Evolutionary conservation across 2,888 invertebrate genomes (phyloP).

Genomic region (Trachelus troglodyta): DNA sequence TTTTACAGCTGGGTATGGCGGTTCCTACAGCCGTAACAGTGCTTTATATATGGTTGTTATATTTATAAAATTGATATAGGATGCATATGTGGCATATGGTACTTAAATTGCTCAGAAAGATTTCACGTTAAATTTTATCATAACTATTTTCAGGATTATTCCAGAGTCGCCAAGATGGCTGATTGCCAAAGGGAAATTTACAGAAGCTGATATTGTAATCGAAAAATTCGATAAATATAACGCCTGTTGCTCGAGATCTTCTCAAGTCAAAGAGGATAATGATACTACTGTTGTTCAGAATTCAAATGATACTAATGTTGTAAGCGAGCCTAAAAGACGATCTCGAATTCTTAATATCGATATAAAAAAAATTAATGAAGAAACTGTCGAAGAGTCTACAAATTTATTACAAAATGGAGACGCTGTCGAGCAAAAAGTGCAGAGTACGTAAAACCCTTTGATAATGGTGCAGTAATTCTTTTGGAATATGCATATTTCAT

Average conservation of each 20-base stretch:
- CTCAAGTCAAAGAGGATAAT: constrained; percentile 22
- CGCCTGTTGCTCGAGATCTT: constrained; percentile 41
- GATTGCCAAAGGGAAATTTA: constrained; percentile 52
- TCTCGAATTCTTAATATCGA: constrained; percentile 35
- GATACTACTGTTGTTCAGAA: constrained; percentile 19
- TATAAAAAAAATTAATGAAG: constrained; percentile 15
- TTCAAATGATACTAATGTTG: constrained; percentile 33
- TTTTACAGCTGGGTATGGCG: constrained; percentile 68
- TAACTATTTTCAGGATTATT: constrained; percentile 52
- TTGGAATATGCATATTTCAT: not conserved
- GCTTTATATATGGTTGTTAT: constrained; percentile 60
- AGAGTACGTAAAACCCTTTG: constrained; percentile 22
- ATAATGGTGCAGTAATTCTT: not conserved
- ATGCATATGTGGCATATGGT: not conserved
- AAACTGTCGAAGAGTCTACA: constrained; percentile 38
- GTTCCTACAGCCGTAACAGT: constrained; percentile 67
- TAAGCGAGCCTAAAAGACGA: constrained; percentile 47
- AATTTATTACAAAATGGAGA: constrained; percentile 38
- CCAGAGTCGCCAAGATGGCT: constrained; percentile 66
- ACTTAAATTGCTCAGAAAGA: not conserved
- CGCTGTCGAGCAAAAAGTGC: constrained; percentile 16
- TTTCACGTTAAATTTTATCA: not conserved
- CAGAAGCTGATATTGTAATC: constrained; percentile 57
- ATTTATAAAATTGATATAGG: constrained; percentile 1
- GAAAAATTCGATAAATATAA: constrained; percentile 58